Percentiles rank a stretch among this genome's conserved stretches.
Evolutionary conservation across 2,888 invertebrate genomes (phyloP).

Genomic region (Allygus modestus): DNA sequence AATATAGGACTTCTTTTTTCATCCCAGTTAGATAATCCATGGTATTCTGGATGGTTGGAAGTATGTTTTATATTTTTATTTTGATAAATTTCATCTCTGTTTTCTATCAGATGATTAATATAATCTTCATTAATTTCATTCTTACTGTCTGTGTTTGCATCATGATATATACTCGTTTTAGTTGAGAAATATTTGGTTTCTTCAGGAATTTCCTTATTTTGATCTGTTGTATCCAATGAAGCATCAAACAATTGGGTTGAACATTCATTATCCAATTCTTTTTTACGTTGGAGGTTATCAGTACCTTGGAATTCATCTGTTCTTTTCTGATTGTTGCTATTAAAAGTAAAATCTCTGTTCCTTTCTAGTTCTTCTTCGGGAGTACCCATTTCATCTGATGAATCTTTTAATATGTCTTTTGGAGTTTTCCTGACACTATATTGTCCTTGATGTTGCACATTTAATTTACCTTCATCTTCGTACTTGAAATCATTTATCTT

Average conservation of each 20-base stretch:
- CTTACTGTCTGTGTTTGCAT: neutral
- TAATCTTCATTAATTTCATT: neutral
- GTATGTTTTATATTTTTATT: neutral
- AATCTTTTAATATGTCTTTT: neutral
- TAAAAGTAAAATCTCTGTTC: neutral
- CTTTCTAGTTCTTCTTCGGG: neutral
- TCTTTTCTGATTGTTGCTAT: neutral
- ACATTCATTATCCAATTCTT: too few species aligned
- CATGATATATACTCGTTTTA: neutral
- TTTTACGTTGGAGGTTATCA: too few species aligned
- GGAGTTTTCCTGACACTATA: neutral
- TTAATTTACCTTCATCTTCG: neutral
- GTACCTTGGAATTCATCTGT: neutral
- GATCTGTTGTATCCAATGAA: neutral
- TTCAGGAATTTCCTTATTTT: neutral
- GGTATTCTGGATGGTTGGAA: too few species aligned
- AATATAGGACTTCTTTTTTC: slow-evolving; percentile 66
- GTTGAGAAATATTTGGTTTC: neutral
- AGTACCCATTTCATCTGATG: too few species aligned
- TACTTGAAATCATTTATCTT: neutral
- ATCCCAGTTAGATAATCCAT: slow-evolving; percentile 68
- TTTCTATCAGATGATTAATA: neutral
- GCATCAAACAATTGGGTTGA: too few species aligned
- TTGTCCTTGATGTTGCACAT: neutral
- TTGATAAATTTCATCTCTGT: neutral